Base-by-base conservation (phyloP, 1,140 invertebrate genomes). In the Heliconius nattereri region DNA sequence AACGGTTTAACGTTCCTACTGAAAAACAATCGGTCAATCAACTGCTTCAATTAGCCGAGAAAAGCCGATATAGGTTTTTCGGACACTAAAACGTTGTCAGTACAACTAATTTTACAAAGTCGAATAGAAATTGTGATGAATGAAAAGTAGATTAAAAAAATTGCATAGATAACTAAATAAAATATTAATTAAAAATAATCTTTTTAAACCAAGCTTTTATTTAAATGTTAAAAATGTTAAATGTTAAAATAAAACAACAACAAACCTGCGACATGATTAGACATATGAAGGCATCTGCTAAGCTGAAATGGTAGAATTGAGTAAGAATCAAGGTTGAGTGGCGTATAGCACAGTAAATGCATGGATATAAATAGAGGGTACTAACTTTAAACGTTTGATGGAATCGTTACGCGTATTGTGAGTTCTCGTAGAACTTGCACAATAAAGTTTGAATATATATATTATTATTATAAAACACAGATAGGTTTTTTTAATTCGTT, bases 341-440 rank as follows among this genome's bases (percentile, higher is more conserved):
- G 86, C 83, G 83, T 80, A 80, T 79, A 79, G 83, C 76, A 80
- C 76, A 78, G 81, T 84, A 85, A 86, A 87, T 85, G 84, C 81
- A 83, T 71, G 85, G 83, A 79, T 87, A 87, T 86, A 87, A 87
- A 87, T 87, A 87, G 86, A 87, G 81, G 54, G 83, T 81, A 85
- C 81, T 84, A 85, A 84, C 83, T 81, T 88, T 88, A 85, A 87
- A 86, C 82, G 82, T 84, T 87, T 87, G 85, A 85, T 85, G 79
- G 77, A 81, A 81, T 76, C 79, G 77, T 76, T 78, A 73, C 76
- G 78, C 40, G 75, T 79, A 79, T 80, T 78, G 76, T 83, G 75
- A 40, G 60, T 45, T 76, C 75, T 76, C 20, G 75, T 76, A 76
- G 54, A 76, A 76, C 32, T 29, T 29, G 49, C 49, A 54, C 73